Base-by-base conservation (phyloP, 1,140 invertebrate species). In the Drosophila takahashii region DNA sequence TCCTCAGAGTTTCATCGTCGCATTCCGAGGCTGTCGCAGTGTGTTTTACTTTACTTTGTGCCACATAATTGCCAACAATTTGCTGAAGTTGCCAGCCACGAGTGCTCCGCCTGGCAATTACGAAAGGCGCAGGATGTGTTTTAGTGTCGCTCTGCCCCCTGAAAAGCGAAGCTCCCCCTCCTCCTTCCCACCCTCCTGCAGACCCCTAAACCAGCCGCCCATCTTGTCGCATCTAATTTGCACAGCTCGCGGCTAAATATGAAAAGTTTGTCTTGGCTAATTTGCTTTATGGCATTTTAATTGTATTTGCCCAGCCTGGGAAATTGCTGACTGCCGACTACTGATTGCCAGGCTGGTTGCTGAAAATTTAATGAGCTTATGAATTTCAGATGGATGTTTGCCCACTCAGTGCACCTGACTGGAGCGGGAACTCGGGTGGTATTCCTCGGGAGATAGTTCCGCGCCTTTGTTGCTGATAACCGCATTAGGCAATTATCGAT, bases 231-330 rank as follows among this genome's bases (percentile, higher is more conserved):
- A 50, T 69, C 71, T 87, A 83, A 86, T 86, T 86, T 86, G 75
- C 75, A 69, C 66, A 83, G 83, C 84, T 87, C 74, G 74, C 74
- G 70, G 79, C 79, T 59, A 72, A 86, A 87, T 86, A 86, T 86
- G 83, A 86, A 89, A 89, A 89, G 72, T 89, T 89, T 89, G 85
- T 79, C 84, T 84, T 89, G 84, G 84, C 84, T 89, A 89, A 89
- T 89, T 89, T 89, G 77, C 79, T 89, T 89, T 89, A 89, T 89
- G 84, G 84, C 80, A 89, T 89, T 89, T 89, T 89, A 89, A 89
- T 89, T 89, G 84, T 89, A 89, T 89, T 89, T 89, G 69, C 77
- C 67, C 71, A 77, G 85, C 57, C 70, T 66, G 72, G 73, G 60
- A 57, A 84, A 61, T 59, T 79, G 54, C 58, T 41, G 56, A 39